A percentile compares a stretch with the other conserved stretches of the same genome.
These are phyloP conservation scores for Congeria kusceri DNA, from an alignment of 2,888 invertebrate genomes.

Conservation along the genomic window DNA sequence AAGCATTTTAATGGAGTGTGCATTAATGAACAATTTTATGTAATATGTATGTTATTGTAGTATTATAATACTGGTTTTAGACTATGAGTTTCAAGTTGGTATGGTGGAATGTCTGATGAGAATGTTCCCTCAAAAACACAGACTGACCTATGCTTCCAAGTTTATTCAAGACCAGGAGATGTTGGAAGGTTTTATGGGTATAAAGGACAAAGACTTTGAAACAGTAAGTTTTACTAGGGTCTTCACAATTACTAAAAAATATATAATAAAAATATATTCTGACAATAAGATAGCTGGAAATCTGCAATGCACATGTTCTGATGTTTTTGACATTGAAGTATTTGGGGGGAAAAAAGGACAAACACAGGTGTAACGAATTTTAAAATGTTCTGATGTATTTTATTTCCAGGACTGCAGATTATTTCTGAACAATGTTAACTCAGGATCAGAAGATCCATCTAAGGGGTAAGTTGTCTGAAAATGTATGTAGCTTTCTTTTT, in stretches of 20 bases:
- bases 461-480: slow-evolving; percentile 32
- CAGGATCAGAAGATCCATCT: slow-evolving; percentile 45
- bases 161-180: slow-evolving; percentile 53
- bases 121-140: slow-evolving; percentile 70
- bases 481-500: too few relatives aligned
- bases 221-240: slow-evolving; percentile 69
- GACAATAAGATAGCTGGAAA: too few relatives aligned
- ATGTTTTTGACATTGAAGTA: too few relatives aligned
- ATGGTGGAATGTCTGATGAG: slow-evolving; percentile 76
- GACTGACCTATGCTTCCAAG: slow-evolving; percentile 56
- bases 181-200: slow-evolving; percentile 60
- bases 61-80: slow-evolving; percentile 67
- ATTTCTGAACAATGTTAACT: slow-evolving; percentile 73
- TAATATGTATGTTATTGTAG: too few relatives aligned
- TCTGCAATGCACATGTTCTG: too few relatives aligned
- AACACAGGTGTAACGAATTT: too few relatives aligned
- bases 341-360: too few relatives aligned
- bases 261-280: too few relatives aligned
- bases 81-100: slow-evolving; percentile 81
- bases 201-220: slow-evolving; percentile 78
- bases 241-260: too few relatives aligned
- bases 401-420: slow-evolving; percentile 72
- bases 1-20: too few relatives aligned
- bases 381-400: too few relatives aligned
- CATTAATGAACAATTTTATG: too few relatives aligned